Base-by-base conservation (phyloP, 1,140 invertebrate species). In the Euwallacea similis region DNA sequence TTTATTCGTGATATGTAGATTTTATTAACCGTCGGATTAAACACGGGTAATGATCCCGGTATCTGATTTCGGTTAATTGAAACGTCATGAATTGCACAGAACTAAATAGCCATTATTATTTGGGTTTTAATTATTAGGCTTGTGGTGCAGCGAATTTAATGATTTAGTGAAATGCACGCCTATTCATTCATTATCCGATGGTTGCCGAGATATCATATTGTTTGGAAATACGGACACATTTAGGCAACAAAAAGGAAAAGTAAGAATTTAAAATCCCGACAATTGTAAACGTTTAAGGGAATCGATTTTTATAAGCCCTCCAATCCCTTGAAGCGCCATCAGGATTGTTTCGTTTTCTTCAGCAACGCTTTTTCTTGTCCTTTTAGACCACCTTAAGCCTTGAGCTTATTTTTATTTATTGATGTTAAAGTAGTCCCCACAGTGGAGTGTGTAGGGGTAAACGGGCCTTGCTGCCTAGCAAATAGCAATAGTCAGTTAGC, bases 1-100 rank as follows among this genome's bases (percentile, higher is more conserved):
- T 67, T 67, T 67, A 67, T 67, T 67, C 58, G 41, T 58, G 65
- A 67, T 67, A 67, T 58, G 65, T 67, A 67, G 54, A 67, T 67
- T 67, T 44, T 67, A 67, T 67, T 67, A 58, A 67, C 6, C 50
- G n/a, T 41, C 41, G 65, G 42, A 67, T 67, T 58, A 46, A 33
- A 58, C 65, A 67, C 58, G 42, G 53, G 54, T 67, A 47, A 58
- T 67, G 33, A 67, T 11, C 10, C 21, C 47, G 54, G 16, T 60
- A 47, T 58, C 56, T 58, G 65, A 67, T 67, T 44, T 56, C 33
- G 4, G 13, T 67, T 67, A 67, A 67, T 67, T 67, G 47, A 67
- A 67, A 65, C 13, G 21, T 65, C 46, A 53, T 33, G 11, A n/a
- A 41, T 41, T 54, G 11, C 21, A 33, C 4, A 33, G 21, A 4